Evolutionary conservation across 2,888 invertebrate genomes (phyloP).

Genomic region (Tholera decimalis): DNA sequence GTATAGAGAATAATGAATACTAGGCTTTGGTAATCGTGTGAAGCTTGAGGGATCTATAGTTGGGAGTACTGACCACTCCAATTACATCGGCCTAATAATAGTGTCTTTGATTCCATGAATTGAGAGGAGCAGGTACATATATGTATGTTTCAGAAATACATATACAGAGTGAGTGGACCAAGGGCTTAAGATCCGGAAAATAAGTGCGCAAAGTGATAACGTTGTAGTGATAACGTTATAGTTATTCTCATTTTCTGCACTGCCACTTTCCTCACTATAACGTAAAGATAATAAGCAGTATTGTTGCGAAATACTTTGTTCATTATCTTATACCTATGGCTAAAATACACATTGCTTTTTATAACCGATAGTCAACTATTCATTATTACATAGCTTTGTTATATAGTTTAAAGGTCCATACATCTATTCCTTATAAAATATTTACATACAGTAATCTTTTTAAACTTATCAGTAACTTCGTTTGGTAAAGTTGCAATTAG

Average conservation of each 20-base stretch:
- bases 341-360: too few relatives aligned
- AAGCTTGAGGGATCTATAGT: background rate
- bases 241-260: too few relatives aligned
- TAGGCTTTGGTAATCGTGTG: background rate
- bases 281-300: too few relatives aligned
- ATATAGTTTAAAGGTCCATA: background rate
- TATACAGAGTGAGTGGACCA: too few relatives aligned
- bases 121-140: background rate
- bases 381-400: background rate
- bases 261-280: too few relatives aligned
- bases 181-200: too few relatives aligned
- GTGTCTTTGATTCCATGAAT: background rate
- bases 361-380: too few relatives aligned
- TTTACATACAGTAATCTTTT: background rate
- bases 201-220: too few relatives aligned
- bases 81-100: background rate
- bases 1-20: background rate
- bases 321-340: too few relatives aligned
- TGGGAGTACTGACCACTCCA: background rate
- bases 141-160: constrained; percentile 1
- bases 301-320: too few relatives aligned
- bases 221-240: too few relatives aligned
- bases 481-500: constrained; percentile 15
- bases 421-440: background rate
- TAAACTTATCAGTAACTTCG: background rate